These are phyloP conservation scores for Machimus atricapillus DNA, from an alignment of 2,888 invertebrate genomes.

Conservation along the genomic window DNA sequence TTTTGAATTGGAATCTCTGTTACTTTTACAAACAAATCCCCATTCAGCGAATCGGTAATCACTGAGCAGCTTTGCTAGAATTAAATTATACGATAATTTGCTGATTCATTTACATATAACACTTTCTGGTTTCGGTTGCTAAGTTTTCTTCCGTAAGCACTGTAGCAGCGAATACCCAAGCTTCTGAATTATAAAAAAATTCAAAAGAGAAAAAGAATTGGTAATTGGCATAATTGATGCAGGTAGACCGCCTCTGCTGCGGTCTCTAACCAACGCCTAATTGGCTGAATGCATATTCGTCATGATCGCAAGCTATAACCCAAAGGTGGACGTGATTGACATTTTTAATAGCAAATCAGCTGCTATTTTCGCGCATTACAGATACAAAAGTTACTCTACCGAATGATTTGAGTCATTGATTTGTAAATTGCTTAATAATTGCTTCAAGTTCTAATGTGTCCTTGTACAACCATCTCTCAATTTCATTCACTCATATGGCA, in stretches of 20 bases:
- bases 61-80: neutral
- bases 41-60: too few relatives aligned
- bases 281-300: neutral
- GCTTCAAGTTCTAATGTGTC: neutral
- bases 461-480: neutral
- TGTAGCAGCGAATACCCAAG: neutral
- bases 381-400: neutral
- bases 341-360: neutral
- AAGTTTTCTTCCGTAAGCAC: neutral
- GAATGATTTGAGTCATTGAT: neutral
- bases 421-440: neutral
- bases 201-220: neutral
- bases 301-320: neutral
- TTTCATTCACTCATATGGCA: neutral
- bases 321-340: neutral
- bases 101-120: neutral
- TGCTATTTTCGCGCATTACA: neutral
- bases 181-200: neutral
- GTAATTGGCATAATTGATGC: neutral
- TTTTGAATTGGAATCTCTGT: too few relatives aligned
- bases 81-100: neutral
- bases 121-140: neutral
- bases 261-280: neutral
- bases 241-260: neutral
- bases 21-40: too few relatives aligned